Evolutionary conservation across 2,113 vertebrate genomes (phyloP).

Genomic region (Hassar affinis): DNA sequence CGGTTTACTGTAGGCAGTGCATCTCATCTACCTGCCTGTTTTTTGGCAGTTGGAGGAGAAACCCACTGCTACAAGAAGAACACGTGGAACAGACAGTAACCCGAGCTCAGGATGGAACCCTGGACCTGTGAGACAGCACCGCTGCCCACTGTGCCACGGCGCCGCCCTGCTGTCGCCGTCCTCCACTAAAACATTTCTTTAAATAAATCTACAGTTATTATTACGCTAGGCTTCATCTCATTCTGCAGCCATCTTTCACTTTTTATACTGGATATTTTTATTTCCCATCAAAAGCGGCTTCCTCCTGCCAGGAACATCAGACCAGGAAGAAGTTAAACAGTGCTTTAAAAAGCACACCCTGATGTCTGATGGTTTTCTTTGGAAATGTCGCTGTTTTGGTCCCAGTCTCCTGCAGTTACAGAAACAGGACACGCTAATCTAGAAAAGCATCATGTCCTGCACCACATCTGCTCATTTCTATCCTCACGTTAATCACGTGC

Average conservation of each 20-base stretch:
- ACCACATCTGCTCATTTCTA: background rate
- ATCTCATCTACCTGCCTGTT: background rate
- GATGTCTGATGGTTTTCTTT: constrained; percentile 7
- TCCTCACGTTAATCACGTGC: background rate
- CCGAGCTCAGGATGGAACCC: background rate
- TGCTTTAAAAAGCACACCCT: constrained; percentile 4
- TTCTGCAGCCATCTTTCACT: background rate
- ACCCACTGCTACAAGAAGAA: background rate
- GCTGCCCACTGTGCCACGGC: no score
- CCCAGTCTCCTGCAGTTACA: background rate
- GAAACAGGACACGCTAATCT: background rate
- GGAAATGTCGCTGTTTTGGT: background rate
- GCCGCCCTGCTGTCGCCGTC: constrained; percentile 6
- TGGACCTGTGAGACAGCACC: background rate
- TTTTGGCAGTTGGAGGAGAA: background rate
- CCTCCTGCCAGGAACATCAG: constrained; percentile 15
- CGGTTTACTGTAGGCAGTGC: background rate
- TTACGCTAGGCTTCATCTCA: background rate
- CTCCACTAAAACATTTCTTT: background rate
- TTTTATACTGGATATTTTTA: constrained; percentile 21
- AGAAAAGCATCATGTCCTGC: no score
- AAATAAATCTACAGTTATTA: constrained; percentile 5
- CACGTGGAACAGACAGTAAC: background rate
- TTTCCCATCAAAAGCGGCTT: background rate
- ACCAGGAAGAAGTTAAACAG: background rate